Evolutionary conservation across 2,888 invertebrate species (phyloP), one percentile per base, ranked within the genome.

Genomic region (Alcis repandata): DNA sequence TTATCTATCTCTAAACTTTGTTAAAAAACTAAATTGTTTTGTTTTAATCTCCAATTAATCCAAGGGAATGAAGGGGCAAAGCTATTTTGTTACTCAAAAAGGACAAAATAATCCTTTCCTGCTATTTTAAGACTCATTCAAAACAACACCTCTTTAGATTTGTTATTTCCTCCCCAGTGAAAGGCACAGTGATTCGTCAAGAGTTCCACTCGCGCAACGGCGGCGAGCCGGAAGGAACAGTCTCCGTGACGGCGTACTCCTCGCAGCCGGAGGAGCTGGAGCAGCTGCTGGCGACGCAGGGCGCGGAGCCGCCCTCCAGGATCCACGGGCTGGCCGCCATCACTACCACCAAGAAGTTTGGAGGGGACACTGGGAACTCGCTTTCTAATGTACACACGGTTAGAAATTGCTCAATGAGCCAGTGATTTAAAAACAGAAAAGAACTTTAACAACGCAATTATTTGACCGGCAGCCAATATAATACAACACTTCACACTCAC

Each of bases 201-300:
- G 95, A 95, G 85, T 96, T 93, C 84, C 95, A 95, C 85, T 95
- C 95, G 20, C 95, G 95, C 80, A 95, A 96, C 88, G 96, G 96
- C 40, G 91, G 95, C 48, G 95, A 95, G 79, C 96, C 96, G 0
- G 94, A 94, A 53, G 96, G 96, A 51, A 94, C 95, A 63, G 94
- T 96, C 43, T 95, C 95, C 67, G 95, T 96, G 69, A 95, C 96
- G 9, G 95, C 96, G 71, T 96, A 96, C 87, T 95, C 96, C 53
- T 94, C 94, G 69, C 94, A 95, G 83, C 95, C 96, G 0, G 94
- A 89, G 74, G 94, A 95, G 78, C 80, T 95, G 78, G 88, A 91
- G 79, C 80, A 79, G 33, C 85, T 93, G 57, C 84, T 93, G 70
- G 84, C 84, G 52, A 71, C 76, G 3, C 90, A 91, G 70, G 89